phyloP scores from a whole-genome alignment of 2,113 vertebrate genomes.

The Cochlearius cochlearius region DNA sequence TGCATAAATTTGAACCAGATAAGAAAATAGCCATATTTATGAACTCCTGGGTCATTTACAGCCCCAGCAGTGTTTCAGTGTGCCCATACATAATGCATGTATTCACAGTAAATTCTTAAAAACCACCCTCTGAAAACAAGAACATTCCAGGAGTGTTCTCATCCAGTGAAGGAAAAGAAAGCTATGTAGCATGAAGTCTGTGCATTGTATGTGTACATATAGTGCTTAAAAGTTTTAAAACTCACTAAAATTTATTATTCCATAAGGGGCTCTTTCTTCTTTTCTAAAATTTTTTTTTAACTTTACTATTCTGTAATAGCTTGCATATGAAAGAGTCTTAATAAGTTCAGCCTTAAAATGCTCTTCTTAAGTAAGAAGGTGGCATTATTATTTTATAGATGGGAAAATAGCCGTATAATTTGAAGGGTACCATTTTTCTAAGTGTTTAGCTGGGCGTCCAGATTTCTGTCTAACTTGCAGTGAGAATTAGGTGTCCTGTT shows the following conservation, averaged over 20 bases:
- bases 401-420: neutral
- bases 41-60: conserved; percentile 27
- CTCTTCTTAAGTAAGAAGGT: neutral
- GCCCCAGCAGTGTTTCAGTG: neutral
- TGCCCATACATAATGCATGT: neutral
- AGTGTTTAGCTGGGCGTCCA: neutral
- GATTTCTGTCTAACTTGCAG: neutral
- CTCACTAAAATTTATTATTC: neutral
- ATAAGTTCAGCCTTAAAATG: conserved; percentile 2
- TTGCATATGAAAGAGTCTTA: neutral
- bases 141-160: conserved; percentile 36
- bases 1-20: conserved; percentile 8
- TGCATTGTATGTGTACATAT: neutral
- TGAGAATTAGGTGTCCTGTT: neutral
- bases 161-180: neutral
- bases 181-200: neutral
- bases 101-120: conserved; percentile 41
- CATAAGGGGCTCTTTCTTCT: neutral
- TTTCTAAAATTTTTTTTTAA: neutral
- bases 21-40: conserved; percentile 21
- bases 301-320: neutral
- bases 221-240: neutral
- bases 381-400: neutral
- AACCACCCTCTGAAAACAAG: neutral
- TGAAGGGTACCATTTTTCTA: neutral